A percentile compares a stretch with the other conserved stretches of the same genome.
Evolutionary conservation across 2,113 vertebrate genomes (phyloP).

Genomic region (Cavia aperea): DNA sequence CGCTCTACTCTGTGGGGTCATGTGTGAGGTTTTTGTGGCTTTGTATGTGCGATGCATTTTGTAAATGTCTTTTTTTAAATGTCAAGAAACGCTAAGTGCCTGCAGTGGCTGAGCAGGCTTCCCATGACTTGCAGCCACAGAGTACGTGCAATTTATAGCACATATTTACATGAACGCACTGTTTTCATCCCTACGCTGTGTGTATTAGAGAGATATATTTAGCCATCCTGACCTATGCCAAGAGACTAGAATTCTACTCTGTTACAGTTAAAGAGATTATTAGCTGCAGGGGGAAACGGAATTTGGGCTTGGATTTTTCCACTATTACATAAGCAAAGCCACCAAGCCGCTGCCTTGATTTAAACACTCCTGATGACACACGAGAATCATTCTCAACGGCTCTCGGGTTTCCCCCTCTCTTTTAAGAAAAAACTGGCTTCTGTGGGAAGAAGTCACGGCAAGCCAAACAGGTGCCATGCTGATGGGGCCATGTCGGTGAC

Average conservation of each 20-base stretch:
- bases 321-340: slow-evolving; percentile 40
- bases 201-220: slow-evolving; percentile 24
- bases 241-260: slow-evolving; percentile 19
- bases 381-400: rapidly evolving
- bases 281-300: slow-evolving; percentile 27
- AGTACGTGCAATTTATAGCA: background rate
- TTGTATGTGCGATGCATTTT: background rate
- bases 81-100: background rate
- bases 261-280: slow-evolving; percentile 35
- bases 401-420: background rate
- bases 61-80: background rate
- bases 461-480: background rate
- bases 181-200: background rate
- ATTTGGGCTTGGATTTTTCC: slow-evolving; percentile 39
- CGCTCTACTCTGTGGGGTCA: background rate
- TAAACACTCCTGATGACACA: background rate
- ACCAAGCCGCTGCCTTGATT: background rate
- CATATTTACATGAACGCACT: background rate
- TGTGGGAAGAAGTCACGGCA: background rate
- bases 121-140: no score
- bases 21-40: background rate
- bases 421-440: background rate
- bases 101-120: background rate
- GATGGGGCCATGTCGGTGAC: background rate
- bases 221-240: slow-evolving; percentile 56